Conservation (phyloP, 1,140 invertebrate genomes). For the Lethrus apterus region DNA sequence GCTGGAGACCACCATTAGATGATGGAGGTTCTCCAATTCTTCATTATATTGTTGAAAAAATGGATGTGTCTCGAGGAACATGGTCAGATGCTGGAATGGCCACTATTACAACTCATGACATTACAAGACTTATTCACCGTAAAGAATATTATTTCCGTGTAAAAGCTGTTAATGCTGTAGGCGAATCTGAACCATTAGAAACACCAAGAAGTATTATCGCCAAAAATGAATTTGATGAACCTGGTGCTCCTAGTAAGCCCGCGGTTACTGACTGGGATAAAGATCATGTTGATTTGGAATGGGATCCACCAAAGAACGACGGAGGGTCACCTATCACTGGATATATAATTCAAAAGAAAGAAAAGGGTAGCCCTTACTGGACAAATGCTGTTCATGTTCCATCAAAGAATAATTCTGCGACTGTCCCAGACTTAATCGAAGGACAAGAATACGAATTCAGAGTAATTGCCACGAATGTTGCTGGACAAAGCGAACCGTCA, state of each 20-base stretch:
- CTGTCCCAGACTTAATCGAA: slow-evolving; percentile 82
- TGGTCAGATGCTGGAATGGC: slow-evolving; percentile 93
- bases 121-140: slow-evolving; percentile 79
- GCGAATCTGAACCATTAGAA: slow-evolving; percentile 86
- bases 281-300: slow-evolving; percentile 85
- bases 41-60: slow-evolving; percentile 97
- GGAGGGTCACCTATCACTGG: slow-evolving; percentile 86
- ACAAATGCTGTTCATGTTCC: slow-evolving; percentile 82
- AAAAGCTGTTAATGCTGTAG: slow-evolving; percentile 90
- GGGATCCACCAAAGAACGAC: slow-evolving; percentile 77
- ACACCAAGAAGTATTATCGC: slow-evolving; percentile 81
- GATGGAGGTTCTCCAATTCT: slow-evolving; percentile 90
- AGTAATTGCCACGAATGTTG: slow-evolving; percentile 90
- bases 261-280: slow-evolving; percentile 86
- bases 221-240: slow-evolving; percentile 92
- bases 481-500: slow-evolving; percentile 90
- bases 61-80: slow-evolving; percentile 88
- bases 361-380: slow-evolving; percentile 86
- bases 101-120: slow-evolving; percentile 72
- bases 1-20: slow-evolving; percentile 76
- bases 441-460: slow-evolving; percentile 96
- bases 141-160: slow-evolving; percentile 91
- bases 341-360: slow-evolving; percentile 95
- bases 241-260: slow-evolving; percentile 84
- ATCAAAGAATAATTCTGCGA: slow-evolving; percentile 63